Percentiles rank a stretch among this genome's conserved stretches.
phyloP scores from a whole-genome alignment of 1,140 invertebrate species.

The Macrocentrus cingulum region DNA sequence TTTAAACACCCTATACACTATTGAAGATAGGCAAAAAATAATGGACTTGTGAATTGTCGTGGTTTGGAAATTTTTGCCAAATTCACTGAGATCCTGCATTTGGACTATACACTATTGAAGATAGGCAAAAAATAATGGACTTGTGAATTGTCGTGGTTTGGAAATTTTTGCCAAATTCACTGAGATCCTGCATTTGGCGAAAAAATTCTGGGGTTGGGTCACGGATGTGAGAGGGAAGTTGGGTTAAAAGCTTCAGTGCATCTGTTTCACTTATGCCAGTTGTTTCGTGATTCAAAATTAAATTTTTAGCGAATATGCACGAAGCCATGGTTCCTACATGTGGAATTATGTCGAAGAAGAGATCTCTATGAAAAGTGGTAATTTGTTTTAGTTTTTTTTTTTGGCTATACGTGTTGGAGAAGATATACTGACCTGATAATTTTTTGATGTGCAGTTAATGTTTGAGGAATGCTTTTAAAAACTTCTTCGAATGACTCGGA shows the following conservation, averaged over 20 bases:
- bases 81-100: slow-evolving; percentile 44
- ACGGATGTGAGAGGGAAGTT: slow-evolving; percentile 48
- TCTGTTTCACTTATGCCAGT: slow-evolving; percentile 25
- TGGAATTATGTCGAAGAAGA: no score
- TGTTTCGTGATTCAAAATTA: no score
- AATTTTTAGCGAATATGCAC: no score
- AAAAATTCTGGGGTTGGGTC: slow-evolving; percentile 46
- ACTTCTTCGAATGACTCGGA: slow-evolving; percentile 40
- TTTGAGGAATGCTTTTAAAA: slow-evolving; percentile 22
- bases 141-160: no score
- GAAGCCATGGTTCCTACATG: no score
- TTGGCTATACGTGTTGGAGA: no score
- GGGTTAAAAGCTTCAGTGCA: slow-evolving; percentile 36
- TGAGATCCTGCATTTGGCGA: slow-evolving; percentile 44
- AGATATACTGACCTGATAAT: no score
- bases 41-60: slow-evolving; percentile 45
- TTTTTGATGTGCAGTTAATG: no score
- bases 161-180: slow-evolving; percentile 35
- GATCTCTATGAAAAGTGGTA: no score
- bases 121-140: no score
- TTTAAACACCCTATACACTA: slow-evolving; percentile 47
- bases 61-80: no score
- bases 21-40: slow-evolving; percentile 47
- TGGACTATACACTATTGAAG: slow-evolving; percentile 50
- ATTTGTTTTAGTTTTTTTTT: no score